A percentile compares a stretch with the other conserved stretches of the same genome.
phyloP scores from a whole-genome alignment of 2,113 vertebrate species.

The Corvus hawaiiensis region DNA sequence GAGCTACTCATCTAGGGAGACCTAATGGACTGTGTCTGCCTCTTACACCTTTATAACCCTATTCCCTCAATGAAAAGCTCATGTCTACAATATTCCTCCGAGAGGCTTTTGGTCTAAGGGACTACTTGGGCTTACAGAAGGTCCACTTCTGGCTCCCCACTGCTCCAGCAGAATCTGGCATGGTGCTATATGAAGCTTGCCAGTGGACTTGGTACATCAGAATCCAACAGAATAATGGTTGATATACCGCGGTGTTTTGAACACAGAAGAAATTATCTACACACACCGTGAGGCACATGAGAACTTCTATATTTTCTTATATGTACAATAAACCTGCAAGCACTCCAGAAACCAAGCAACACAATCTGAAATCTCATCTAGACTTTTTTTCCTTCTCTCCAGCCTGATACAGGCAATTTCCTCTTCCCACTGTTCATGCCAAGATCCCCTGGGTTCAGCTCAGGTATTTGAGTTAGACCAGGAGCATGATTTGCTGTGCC shows the following conservation, averaged over 20 bases:
- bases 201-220: not conserved
- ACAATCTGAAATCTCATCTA: not conserved
- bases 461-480: not conserved
- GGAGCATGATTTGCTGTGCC: not conserved
- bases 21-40: conserved; percentile 3
- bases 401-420: not conserved
- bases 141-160: not conserved
- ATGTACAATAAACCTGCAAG: not conserved
- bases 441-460: not conserved
- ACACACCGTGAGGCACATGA: accelerated
- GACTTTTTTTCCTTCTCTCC: not conserved
- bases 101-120: not conserved
- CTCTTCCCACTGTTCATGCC: not conserved
- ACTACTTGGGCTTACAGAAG: not conserved
- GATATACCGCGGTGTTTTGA: not conserved
- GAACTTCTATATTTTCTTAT: not conserved
- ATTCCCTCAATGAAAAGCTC: not conserved
- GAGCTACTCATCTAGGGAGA: conserved; percentile 50
- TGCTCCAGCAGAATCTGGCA: not conserved
- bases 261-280: not conserved
- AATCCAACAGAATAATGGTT: not conserved
- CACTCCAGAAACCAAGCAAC: not conserved
- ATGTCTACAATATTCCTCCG: not conserved
- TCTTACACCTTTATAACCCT: conserved; percentile 21
- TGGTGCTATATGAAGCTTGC: accelerated